Evolutionary conservation across 2,888 invertebrate genomes (phyloP).

Genomic region (Tricholauxania praeusta): DNA sequence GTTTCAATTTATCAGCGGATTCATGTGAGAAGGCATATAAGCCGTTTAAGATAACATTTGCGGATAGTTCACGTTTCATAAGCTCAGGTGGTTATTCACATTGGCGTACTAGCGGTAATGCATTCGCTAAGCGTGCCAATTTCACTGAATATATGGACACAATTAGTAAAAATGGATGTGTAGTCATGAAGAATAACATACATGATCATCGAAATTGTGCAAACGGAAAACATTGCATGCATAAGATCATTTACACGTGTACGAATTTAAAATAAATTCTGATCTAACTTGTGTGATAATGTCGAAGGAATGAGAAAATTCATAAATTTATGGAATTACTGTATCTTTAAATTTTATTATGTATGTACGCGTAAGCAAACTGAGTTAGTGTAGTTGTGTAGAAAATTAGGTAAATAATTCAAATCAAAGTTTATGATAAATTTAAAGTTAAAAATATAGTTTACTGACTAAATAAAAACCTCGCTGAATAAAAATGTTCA

Average conservation of each 20-base stretch:
- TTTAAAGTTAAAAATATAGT: too few species aligned
- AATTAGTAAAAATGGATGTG: conserved; percentile 63
- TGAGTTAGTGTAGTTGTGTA: too few species aligned
- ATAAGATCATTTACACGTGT: conserved; percentile 56
- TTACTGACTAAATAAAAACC: too few species aligned
- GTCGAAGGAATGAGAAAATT: too few species aligned
- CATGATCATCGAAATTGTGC: conserved; percentile 63
- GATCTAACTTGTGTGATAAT: background rate
- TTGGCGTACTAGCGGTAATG: conserved; percentile 52
- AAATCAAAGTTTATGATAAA: too few species aligned
- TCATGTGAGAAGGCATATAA: conserved; percentile 57
- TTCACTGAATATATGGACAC: conserved; percentile 66
- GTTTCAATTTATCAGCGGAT: conserved; percentile 45
- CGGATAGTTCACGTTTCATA: conserved; percentile 55
- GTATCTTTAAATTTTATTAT: too few species aligned
- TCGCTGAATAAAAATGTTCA: too few species aligned
- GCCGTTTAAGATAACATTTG: conserved; percentile 59
- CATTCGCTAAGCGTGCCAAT: conserved; percentile 52
- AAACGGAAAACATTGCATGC: conserved; percentile 58
- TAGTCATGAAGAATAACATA: conserved; percentile 62
- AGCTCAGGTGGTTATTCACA: conserved; percentile 60
- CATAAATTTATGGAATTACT: too few species aligned
- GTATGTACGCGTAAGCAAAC: too few species aligned
- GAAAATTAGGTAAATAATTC: too few species aligned
- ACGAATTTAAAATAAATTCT: conserved; percentile 43